A percentile compares a stretch with the other conserved stretches of the same genome.
Evolutionary conservation across 2,888 invertebrate species (phyloP).

Genomic region (Tigriopus californicus): DNA sequence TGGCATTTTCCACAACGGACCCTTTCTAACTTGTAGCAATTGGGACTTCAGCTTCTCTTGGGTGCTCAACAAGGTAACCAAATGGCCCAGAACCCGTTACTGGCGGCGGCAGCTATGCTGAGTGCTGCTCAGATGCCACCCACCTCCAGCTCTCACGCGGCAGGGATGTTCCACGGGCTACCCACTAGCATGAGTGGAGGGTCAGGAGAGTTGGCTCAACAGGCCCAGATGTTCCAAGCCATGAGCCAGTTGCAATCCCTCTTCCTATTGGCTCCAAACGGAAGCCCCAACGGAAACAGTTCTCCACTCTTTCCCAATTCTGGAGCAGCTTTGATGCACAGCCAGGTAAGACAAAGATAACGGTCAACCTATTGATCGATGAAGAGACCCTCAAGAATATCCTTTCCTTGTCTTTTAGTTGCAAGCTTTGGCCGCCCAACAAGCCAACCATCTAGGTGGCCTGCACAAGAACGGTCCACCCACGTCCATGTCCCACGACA

Average conservation of each 20-base stretch:
- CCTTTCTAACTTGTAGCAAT: too few relatives aligned
- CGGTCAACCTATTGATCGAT: too few relatives aligned
- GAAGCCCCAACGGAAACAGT: neutral
- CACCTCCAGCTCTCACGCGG: neutral
- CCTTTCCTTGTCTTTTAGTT: neutral
- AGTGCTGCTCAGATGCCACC: neutral
- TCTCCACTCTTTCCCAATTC: neutral
- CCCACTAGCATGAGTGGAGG: too few relatives aligned
- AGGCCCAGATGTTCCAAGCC: slow-evolving; percentile 9
- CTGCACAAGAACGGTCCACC: neutral
- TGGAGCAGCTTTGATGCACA: neutral
- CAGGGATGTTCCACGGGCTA: too few relatives aligned
- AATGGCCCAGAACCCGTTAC: neutral
- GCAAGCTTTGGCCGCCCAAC: neutral
- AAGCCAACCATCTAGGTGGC: neutral
- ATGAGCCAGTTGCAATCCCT: slow-evolving; percentile 7
- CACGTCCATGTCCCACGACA: neutral
- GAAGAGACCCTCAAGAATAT: too few relatives aligned
- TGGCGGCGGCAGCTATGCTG: neutral
- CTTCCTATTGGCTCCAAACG: neutral
- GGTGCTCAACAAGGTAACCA: too few relatives aligned
- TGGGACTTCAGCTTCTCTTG: too few relatives aligned
- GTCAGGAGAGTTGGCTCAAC: slow-evolving; percentile 3
- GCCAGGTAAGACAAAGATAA: too few relatives aligned
- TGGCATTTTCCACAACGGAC: too few relatives aligned